A percentile compares a stretch with the other conserved stretches of the same genome.
These are phyloP conservation scores for Trissonchulus latispiculum DNA, from an alignment of 2,888 invertebrate species.

Conservation along the genomic window DNA sequence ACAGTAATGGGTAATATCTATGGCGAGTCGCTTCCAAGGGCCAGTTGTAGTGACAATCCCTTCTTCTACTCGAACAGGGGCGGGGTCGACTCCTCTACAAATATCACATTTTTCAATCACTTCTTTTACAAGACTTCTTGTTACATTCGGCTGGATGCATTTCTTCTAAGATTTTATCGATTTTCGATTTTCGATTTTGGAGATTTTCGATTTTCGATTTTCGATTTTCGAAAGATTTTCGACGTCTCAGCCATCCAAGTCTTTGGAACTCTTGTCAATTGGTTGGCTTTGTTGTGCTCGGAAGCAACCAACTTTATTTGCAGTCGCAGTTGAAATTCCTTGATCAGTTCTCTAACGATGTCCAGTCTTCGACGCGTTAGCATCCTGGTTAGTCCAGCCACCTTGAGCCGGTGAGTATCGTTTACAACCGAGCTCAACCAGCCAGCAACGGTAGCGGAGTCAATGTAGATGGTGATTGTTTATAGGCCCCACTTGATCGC, in stretches of 20 bases:
- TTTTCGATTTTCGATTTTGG: too few relatives aligned
- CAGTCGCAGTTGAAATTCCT: background rate
- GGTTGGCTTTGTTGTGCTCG: background rate
- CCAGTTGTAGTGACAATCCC: background rate
- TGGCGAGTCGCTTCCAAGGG: constrained; percentile 2
- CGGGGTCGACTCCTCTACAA: constrained; percentile 12
- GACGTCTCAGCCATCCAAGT: constrained; percentile 1
- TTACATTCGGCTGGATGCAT: background rate
- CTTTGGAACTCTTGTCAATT: constrained; percentile 13
- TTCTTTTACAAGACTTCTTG: background rate
- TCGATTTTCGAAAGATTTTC: background rate
- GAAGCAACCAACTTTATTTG: background rate
- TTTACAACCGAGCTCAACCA: constrained; percentile 2
- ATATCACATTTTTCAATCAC: constrained; percentile 7
- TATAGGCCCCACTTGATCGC: constrained; percentile 2
- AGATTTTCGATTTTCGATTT: too few relatives aligned
- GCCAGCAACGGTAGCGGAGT: constrained; percentile 11
- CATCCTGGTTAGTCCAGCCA: background rate
- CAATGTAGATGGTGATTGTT: background rate
- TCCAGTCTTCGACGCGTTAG: constrained; percentile 2
- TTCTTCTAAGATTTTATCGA: background rate
- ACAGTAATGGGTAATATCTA: constrained; percentile 5
- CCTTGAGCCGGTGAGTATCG: background rate
- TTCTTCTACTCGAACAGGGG: background rate
- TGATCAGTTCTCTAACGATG: constrained; percentile 7